phyloP scores from a whole-genome alignment of 1,140 invertebrate genomes.

The Chelonus insularis region DNA sequence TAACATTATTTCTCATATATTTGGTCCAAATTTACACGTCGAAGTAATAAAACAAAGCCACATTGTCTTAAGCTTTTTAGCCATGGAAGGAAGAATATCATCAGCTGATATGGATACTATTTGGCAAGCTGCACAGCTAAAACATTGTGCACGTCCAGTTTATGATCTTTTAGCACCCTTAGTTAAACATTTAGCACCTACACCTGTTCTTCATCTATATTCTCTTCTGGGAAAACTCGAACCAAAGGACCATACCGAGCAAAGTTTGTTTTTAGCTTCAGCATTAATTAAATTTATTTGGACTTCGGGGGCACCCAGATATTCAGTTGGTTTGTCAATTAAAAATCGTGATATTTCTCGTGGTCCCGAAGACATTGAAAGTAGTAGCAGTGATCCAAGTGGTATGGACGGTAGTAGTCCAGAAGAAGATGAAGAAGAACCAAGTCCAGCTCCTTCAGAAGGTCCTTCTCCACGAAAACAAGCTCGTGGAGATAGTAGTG shows the following conservation, averaged over 20 bases:
- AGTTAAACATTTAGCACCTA: constrained; percentile 86
- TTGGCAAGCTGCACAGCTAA: constrained; percentile 90
- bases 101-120: constrained; percentile 91
- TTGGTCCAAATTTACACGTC: constrained; percentile 94
- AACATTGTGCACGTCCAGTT: constrained; percentile 91
- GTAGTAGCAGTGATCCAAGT: constrained; percentile 61
- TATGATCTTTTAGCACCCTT: constrained; percentile 87
- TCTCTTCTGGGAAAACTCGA: constrained; percentile 81
- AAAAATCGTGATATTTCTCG: constrained; percentile 52
- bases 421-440: constrained; percentile 67
- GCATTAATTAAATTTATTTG: constrained; percentile 88
- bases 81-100: constrained; percentile 87
- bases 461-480: constrained; percentile 59
- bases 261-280: constrained; percentile 86
- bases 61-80: constrained; percentile 88
- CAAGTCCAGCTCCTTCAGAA: constrained; percentile 54
- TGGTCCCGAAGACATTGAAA: constrained; percentile 44
- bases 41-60: constrained; percentile 95
- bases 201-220: constrained; percentile 85
- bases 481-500: constrained; percentile 34
- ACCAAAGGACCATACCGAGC: constrained; percentile 89
- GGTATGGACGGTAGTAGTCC: constrained; percentile 80
- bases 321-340: constrained; percentile 53
- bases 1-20: constrained; percentile 92
- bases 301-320: constrained; percentile 70